phyloP scores from a whole-genome alignment of 2,888 invertebrate genomes.

The Choristoneura rosaceana region DNA sequence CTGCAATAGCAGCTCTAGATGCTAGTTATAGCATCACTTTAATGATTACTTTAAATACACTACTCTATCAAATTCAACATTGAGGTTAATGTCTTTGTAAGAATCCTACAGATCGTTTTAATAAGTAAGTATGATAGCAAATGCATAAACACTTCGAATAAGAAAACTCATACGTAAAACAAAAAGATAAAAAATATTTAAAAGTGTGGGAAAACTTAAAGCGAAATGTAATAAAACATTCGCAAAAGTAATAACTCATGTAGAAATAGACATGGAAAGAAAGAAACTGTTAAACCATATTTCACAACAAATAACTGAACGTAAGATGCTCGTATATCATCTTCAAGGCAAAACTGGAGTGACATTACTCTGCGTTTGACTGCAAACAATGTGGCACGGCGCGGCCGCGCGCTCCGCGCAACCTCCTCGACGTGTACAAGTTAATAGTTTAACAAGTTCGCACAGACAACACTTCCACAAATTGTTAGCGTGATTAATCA shows the following conservation, averaged over 20 bases:
- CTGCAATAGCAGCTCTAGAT: not conserved
- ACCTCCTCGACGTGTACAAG: constrained; percentile 64
- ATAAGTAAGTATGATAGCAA: not conserved
- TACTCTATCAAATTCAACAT: not conserved
- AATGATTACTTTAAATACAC: not conserved
- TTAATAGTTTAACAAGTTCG: constrained; percentile 67
- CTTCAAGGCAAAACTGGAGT: constrained; percentile 43
- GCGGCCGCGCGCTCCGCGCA: constrained; percentile 51
- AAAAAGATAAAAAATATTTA: not conserved
- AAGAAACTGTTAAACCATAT: not conserved
- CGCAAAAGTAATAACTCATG: not conserved
- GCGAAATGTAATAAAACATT: not conserved
- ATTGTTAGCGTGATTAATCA: constrained; percentile 68
- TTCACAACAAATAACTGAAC: constrained; percentile 13
- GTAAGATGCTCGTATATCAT: constrained; percentile 17
- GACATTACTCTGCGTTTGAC: constrained; percentile 50
- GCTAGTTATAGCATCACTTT: not conserved
- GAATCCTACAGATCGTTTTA: not conserved
- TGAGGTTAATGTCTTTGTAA: not conserved
- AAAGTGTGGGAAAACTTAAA: not conserved
- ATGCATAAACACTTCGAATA: not conserved
- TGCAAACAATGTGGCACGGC: constrained; percentile 54
- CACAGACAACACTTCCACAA: constrained; percentile 60
- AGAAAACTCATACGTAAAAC: not conserved
- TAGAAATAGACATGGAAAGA: not conserved